These are phyloP conservation scores for Cyprichromis sp. DNA, from an alignment of 2,113 vertebrate species.

Conservation along the genomic window DNA sequence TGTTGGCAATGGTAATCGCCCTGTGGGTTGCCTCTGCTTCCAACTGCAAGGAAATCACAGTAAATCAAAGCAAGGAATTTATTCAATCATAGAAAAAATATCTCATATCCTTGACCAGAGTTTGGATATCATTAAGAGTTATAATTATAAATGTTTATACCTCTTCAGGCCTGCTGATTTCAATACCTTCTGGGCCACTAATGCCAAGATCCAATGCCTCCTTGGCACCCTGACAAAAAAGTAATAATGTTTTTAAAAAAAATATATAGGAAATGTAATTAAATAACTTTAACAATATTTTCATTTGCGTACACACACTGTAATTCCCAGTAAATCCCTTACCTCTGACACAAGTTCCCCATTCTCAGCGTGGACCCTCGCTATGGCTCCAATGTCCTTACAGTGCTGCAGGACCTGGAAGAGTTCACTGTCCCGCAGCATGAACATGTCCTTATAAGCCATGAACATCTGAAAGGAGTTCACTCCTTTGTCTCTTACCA, in stretches of 20 bases:
- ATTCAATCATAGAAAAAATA: background rate
- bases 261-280: accelerated
- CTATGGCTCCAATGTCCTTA: conserved; percentile 87
- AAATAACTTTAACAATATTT: background rate
- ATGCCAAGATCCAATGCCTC: conserved; percentile 92
- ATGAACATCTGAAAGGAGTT: conserved; percentile 99
- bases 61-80: background rate
- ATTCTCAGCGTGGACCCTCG: conserved; percentile 92
- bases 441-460: conserved; percentile 94
- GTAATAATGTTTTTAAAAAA: accelerated
- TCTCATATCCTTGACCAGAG: background rate
- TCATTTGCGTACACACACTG: background rate
- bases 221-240: conserved; percentile 80
- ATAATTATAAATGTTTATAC: conserved; percentile 46
- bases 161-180: conserved; percentile 96
- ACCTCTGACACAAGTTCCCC: conserved; percentile 96
- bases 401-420: conserved; percentile 89
- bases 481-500: conserved; percentile 91
- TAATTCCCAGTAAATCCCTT: conserved; percentile 5
- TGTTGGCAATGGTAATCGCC: conserved; percentile 90
- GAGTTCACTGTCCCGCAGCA: conserved; percentile 93
- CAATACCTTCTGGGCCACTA: conserved; percentile 91
- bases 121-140: background rate
- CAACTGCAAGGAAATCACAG: conserved; percentile 70
- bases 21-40: conserved; percentile 92